Percentiles rank a stretch among this genome's conserved stretches.
Evolutionary conservation across 2,888 invertebrate species (phyloP).

Genomic region (Patella caerulea): DNA sequence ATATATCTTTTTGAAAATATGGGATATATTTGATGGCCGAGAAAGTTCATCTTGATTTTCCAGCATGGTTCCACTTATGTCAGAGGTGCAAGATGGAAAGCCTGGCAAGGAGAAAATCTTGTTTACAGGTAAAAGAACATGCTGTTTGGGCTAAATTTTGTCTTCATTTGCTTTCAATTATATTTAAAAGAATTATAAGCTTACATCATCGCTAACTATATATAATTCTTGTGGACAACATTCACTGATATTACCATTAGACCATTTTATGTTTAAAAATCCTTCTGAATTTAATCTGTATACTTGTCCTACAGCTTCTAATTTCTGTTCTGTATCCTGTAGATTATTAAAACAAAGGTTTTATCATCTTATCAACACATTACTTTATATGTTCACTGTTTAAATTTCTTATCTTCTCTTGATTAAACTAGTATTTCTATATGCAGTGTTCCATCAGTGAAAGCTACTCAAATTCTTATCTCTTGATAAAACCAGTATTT

Average conservation of each 20-base stretch:
- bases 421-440: neutral
- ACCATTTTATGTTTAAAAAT: constrained; percentile 91
- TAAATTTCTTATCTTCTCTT: neutral
- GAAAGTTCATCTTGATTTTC: no score
- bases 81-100: no score
- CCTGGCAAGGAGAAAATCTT: no score
- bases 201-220: constrained; percentile 71
- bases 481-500: no score
- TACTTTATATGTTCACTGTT: neutral
- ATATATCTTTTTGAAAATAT: no score
- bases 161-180: no score
- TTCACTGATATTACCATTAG: constrained; percentile 86
- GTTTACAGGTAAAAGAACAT: no score
- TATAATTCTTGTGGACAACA: constrained; percentile 95
- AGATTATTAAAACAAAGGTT: constrained; percentile 14
- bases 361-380: neutral
- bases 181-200: constrained; percentile 17
- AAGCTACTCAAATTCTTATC: no score
- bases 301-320: constrained; percentile 85
- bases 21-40: no score
- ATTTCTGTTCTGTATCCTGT: constrained; percentile 24
- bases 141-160: no score
- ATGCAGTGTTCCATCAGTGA: no score
- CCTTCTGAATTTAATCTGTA: constrained; percentile 88
- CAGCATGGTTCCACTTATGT: no score